These are phyloP conservation scores for Holacanthus passer DNA, from an alignment of 2,113 vertebrate genomes.

Conservation along the genomic window DNA sequence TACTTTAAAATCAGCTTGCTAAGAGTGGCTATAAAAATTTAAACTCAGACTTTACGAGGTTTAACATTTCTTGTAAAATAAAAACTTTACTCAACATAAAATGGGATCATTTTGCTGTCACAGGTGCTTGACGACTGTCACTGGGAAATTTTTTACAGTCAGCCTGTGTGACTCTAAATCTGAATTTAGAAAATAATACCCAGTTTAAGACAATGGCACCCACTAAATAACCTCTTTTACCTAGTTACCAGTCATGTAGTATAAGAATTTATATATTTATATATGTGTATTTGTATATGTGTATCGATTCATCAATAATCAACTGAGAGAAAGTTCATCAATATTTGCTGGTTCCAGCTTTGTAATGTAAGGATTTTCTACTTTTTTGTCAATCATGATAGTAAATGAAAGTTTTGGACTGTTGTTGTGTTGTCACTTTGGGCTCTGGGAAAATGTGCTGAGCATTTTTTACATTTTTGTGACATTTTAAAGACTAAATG, in stretches of 20 bases:
- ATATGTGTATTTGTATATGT: neutral
- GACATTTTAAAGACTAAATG: no score
- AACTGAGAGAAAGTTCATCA: no score
- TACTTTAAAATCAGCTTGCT: slow-evolving; percentile 51
- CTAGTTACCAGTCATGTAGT: neutral
- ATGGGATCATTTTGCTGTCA: neutral
- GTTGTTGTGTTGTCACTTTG: no score
- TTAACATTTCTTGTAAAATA: slow-evolving; percentile 44
- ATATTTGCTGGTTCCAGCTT: no score
- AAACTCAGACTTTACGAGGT: slow-evolving; percentile 41
- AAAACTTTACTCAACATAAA: slow-evolving; percentile 41
- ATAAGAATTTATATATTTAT: neutral
- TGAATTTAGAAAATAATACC: slow-evolving; percentile 1
- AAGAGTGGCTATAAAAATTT: slow-evolving; percentile 41
- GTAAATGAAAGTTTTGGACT: no score
- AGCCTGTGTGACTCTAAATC: neutral
- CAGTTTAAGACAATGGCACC: neutral
- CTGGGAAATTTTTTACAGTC: slow-evolving; percentile 7
- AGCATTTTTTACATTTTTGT: no score
- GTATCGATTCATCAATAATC: no score
- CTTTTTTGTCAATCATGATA: no score
- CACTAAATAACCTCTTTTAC: neutral
- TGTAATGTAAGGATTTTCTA: no score
- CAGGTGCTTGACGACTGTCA: neutral
- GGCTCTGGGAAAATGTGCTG: no score